Conservation (phyloP, 1,140 invertebrate species). For the Drosophila pallidifrons region DNA sequence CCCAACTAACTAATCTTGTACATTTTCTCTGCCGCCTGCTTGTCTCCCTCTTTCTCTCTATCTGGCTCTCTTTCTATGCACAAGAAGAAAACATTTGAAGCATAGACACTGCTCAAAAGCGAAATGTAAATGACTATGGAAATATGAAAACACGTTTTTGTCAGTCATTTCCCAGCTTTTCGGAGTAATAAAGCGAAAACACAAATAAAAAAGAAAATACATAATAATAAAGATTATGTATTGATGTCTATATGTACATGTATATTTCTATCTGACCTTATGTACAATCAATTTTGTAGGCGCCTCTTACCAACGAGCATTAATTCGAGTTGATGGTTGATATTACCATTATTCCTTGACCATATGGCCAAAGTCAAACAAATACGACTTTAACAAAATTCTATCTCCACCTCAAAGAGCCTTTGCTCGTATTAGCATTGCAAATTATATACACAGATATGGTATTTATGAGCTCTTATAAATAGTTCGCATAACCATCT, state of each 20-base stretch:
- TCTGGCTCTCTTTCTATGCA: not conserved
- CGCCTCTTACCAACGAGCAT: slow-evolving; percentile 28
- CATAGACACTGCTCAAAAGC: slow-evolving; percentile 35
- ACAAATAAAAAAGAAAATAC: slow-evolving; percentile 58
- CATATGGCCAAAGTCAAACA: slow-evolving; percentile 11
- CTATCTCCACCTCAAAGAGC: not conserved
- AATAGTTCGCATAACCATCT: slow-evolving; percentile 44
- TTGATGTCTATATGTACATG: slow-evolving; percentile 1
- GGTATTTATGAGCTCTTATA: slow-evolving; percentile 68
- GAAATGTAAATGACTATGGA: slow-evolving; percentile 71
- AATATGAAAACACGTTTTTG: slow-evolving; percentile 75
- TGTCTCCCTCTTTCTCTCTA: not conserved
- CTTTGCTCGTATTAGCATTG: slow-evolving; percentile 59
- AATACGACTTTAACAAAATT: not conserved
- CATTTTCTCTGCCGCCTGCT: not conserved
- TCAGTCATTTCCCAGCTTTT: slow-evolving; percentile 2
- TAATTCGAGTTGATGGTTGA: slow-evolving; percentile 26
- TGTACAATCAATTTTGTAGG: slow-evolving; percentile 26
- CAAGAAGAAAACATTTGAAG: slow-evolving; percentile 16
- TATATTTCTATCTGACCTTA: not conserved
- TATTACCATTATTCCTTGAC: slow-evolving; percentile 32
- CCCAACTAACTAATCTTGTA: slow-evolving; percentile 25
- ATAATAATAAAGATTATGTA: slow-evolving; percentile 55
- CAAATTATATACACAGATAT: slow-evolving; percentile 49
- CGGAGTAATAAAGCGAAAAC: slow-evolving; percentile 66